Evolutionary conservation across 2,113 vertebrate genomes (phyloP), one percentile per base, ranked within the genome.

Genomic region (Psittacara wagleri): DNA sequence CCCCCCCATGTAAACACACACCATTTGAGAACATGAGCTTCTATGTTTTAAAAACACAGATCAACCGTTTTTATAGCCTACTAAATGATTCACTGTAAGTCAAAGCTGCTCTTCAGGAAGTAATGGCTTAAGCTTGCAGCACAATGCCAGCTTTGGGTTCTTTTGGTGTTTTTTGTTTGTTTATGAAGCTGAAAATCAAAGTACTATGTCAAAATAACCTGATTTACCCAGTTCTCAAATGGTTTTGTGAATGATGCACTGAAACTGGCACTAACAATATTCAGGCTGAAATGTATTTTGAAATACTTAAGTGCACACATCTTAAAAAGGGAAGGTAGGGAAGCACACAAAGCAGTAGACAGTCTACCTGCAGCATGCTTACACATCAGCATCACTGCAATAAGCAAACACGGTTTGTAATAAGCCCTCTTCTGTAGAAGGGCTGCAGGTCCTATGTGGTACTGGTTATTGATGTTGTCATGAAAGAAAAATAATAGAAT

Each of bases 221-320:
- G 14, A 90, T 77, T 88, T 88, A 68, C 23, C 37, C 37, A 10
- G 67, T 91, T 97, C 97, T 95, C 96, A 95, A 92, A 92, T 81
- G 83, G 59, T 27, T 90, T 87, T 78, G n/a, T 15, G 43, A 90
- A 24, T 33, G 74, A 83, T 28, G 63, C 67, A 54, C 88, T 93
- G 79, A 93, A 97, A 97, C 94, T 81, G 96, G 96, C 97, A 97
- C 94, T 96, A 98, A 97, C 94, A 96, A 96, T 82, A 91, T 48
- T 41, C 67, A 79, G 70, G 43, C 27, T 63, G 64, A 90, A 92
- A 70, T 31, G 31, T 13, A 31, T 74, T 33, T 49, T 43, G 49
- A 90, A 83, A 49, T 11, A 70, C 64, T 90, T 27, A 79, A 83
- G 78, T 9, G 44, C 25, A 39, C 0, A 0, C 54, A 48, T 20